These are phyloP conservation scores for Piaya cayana DNA, from an alignment of 2,113 vertebrate genomes.

Conservation along the genomic window DNA sequence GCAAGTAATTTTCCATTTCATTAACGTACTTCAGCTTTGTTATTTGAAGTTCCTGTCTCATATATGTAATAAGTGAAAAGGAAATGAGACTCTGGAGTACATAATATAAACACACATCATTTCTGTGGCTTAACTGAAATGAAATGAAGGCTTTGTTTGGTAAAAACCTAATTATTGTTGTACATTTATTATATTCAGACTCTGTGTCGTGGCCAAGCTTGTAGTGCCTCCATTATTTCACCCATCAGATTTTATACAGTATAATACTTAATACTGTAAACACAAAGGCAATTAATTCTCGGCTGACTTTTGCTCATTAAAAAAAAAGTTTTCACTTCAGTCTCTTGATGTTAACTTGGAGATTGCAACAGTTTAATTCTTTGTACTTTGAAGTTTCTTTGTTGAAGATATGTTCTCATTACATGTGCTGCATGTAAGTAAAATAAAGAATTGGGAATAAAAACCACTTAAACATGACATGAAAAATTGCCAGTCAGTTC, in stretches of 20 bases:
- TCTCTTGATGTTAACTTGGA: background rate
- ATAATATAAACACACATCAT: constrained; percentile 9
- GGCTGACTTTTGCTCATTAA: background rate
- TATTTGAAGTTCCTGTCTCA: constrained; percentile 24
- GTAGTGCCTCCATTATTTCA: background rate
- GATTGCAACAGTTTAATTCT: background rate
- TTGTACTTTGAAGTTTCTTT: background rate
- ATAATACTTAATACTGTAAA: background rate
- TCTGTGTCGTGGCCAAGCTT: background rate
- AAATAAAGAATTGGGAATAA: background rate
- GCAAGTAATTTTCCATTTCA: background rate
- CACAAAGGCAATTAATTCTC: background rate
- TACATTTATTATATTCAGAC: background rate
- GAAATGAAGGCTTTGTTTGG: constrained; percentile 21
- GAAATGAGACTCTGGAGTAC: constrained; percentile 42
- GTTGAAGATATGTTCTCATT: background rate
- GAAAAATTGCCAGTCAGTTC: background rate
- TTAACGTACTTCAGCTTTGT: constrained; percentile 1
- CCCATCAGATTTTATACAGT: background rate
- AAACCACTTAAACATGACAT: background rate
- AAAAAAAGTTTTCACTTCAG: background rate
- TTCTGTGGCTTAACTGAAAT: constrained; percentile 52
- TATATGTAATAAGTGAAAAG: constrained; percentile 33
- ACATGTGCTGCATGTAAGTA: background rate
- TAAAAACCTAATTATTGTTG: constrained; percentile 10